These are phyloP conservation scores for Lophotriccus pileatus DNA, from an alignment of 2,797 vertebrate genomes.

Conservation along the genomic window DNA sequence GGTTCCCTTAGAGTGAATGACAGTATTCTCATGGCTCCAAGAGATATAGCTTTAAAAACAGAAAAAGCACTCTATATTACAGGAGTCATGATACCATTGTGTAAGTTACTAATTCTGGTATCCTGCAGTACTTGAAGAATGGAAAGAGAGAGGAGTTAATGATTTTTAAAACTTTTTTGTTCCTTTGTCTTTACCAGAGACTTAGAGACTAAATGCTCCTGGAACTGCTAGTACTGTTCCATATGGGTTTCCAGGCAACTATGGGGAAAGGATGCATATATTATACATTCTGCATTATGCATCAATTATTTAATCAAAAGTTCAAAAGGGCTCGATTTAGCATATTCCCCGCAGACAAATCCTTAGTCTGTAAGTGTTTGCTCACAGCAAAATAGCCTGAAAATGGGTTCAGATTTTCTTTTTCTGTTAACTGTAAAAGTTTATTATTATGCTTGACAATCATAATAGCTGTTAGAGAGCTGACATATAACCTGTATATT, in stretches of 20 bases:
- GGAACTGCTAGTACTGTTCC: constrained; percentile 45
- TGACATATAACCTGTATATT: background rate
- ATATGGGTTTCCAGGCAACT: constrained; percentile 68
- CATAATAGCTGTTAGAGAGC: background rate
- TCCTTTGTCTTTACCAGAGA: constrained; percentile 41
- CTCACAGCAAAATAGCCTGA: constrained; percentile 9
- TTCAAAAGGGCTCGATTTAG: constrained; percentile 68
- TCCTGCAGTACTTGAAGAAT: constrained; percentile 39
- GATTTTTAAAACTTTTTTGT: constrained; percentile 31
- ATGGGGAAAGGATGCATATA: constrained; percentile 34
- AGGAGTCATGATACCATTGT: constrained; percentile 13
- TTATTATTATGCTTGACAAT: constrained; percentile 23
- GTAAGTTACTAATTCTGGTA: constrained; percentile 51
- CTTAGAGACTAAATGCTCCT: constrained; percentile 26
- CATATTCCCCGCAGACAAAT: constrained; percentile 55
- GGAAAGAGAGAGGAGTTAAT: constrained; percentile 44
- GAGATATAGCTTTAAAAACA: background rate
- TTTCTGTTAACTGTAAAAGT: constrained; percentile 1
- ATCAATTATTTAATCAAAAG: constrained; percentile 70
- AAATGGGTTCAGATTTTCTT: constrained; percentile 33
- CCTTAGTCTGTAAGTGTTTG: constrained; percentile 8
- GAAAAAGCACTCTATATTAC: background rate
- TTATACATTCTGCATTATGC: constrained; percentile 58
- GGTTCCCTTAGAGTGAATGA: background rate
- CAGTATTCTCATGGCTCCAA: background rate